Evolutionary conservation across 1,140 invertebrate genomes (phyloP).

Genomic region (Maconellicoccus hirsutus): DNA sequence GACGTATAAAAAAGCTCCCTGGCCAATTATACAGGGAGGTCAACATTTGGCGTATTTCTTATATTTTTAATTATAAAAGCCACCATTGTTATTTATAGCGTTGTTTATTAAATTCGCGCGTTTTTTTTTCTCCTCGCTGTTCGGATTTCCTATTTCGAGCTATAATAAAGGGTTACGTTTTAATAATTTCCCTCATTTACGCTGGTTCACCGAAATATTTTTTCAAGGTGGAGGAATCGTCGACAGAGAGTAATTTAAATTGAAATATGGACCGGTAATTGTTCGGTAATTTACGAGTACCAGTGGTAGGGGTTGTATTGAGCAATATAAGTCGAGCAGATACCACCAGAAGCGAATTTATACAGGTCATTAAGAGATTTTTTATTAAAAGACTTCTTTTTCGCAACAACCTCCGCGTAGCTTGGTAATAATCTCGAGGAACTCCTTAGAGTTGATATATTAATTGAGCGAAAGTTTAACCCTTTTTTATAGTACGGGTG

Average conservation of each 20-base stretch:
- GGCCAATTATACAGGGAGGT: no score
- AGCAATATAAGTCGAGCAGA: background rate
- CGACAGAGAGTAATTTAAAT: background rate
- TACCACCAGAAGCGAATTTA: background rate
- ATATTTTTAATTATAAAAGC: constrained; percentile 1
- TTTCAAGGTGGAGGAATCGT: background rate
- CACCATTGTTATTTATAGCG: background rate
- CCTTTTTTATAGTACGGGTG: constrained; percentile 1
- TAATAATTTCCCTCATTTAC: constrained; percentile 3
- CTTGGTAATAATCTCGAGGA: constrained; percentile 2
- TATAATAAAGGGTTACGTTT: background rate
- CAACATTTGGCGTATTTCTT: no score
- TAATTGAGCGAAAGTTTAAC: constrained; percentile 4
- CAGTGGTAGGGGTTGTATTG: background rate
- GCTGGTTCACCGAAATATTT: background rate
- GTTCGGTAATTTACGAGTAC: background rate
- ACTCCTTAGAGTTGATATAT: constrained; percentile 2
- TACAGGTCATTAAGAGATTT: background rate
- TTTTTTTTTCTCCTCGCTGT: background rate
- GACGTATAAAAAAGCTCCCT: no score
- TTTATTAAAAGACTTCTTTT: constrained; percentile 3
- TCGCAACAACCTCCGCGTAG: background rate
- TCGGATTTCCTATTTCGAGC: background rate
- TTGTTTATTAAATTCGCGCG: constrained; percentile 7
- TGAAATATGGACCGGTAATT: background rate